Evolutionary conservation across 2,797 vertebrate species (phyloP).

Genomic region (Cossypha niveicapilla): DNA sequence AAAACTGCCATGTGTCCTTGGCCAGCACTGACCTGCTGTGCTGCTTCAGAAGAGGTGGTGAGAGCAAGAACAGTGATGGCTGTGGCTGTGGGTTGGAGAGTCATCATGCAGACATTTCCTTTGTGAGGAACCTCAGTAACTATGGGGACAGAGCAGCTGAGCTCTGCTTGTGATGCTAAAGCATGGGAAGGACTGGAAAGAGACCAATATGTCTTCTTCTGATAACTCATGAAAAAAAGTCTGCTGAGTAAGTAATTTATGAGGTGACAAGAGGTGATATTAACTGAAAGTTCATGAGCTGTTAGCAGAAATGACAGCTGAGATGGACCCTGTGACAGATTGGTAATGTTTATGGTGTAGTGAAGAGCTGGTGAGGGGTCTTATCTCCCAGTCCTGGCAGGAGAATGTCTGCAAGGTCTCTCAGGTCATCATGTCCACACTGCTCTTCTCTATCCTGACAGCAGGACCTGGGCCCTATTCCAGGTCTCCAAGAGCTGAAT

Average conservation of each 20-base stretch:
- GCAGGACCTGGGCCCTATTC: background rate
- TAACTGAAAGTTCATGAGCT: background rate
- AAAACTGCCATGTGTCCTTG: background rate
- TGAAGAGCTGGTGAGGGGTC: background rate
- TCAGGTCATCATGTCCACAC: background rate
- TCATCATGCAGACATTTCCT: background rate
- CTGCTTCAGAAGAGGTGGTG: background rate
- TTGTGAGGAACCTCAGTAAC: background rate
- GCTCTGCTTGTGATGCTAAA: background rate
- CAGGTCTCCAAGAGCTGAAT: background rate
- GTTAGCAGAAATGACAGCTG: background rate
- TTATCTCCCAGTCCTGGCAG: background rate
- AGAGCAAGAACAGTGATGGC: background rate
- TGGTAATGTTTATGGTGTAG: background rate
- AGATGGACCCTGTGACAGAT: background rate
- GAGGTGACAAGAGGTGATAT: background rate
- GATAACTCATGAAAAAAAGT: background rate
- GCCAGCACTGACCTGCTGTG: background rate
- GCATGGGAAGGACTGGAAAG: background rate
- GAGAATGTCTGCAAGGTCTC: background rate
- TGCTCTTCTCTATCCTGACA: background rate
- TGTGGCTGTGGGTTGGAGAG: fast-evolving
- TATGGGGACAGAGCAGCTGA: background rate
- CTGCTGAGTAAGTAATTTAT: background rate
- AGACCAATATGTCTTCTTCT: background rate